Evolutionary conservation across 1,140 invertebrate species (phyloP).

Genomic region (Macrotrachela quadricornifera): DNA sequence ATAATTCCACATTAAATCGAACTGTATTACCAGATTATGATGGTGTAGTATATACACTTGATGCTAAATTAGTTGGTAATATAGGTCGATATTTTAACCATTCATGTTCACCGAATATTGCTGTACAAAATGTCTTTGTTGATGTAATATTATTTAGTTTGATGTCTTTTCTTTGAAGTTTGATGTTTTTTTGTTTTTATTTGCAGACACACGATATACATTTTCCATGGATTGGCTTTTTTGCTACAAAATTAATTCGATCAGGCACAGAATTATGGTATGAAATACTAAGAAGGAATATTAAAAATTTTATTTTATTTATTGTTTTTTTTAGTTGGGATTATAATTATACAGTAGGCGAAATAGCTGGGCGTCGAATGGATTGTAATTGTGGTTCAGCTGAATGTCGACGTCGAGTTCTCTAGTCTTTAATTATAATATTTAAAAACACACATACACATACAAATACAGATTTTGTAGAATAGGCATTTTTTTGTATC

Average conservation of each 20-base stretch:
- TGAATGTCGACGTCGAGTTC: constrained; percentile 61
- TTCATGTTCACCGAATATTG: constrained; percentile 77
- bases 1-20: too few relatives aligned
- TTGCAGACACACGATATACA: constrained; percentile 85
- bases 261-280: constrained; percentile 55
- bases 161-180: constrained; percentile 76
- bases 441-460: too few relatives aligned
- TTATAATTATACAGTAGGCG: constrained; percentile 83
- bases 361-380: constrained; percentile 66
- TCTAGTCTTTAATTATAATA: constrained; percentile 36
- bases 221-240: constrained; percentile 91
- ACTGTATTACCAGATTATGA: too few relatives aligned
- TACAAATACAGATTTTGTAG: too few relatives aligned
- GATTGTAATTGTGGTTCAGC: constrained; percentile 67
- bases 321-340: constrained; percentile 56
- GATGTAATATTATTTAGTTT: constrained; percentile 32
- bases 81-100: constrained; percentile 86
- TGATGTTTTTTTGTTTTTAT: constrained; percentile 89
- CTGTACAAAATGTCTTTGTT: constrained; percentile 92
- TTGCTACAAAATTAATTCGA: constrained; percentile 53
- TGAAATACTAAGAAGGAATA: too few relatives aligned
- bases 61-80: constrained; percentile 80
- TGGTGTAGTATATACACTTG: constrained; percentile 60
- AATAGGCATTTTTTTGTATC: too few relatives aligned
- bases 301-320: too few relatives aligned